These are phyloP conservation scores for Mus spretus DNA, from an alignment of 2,797 vertebrate genomes.

Conservation along the genomic window DNA sequence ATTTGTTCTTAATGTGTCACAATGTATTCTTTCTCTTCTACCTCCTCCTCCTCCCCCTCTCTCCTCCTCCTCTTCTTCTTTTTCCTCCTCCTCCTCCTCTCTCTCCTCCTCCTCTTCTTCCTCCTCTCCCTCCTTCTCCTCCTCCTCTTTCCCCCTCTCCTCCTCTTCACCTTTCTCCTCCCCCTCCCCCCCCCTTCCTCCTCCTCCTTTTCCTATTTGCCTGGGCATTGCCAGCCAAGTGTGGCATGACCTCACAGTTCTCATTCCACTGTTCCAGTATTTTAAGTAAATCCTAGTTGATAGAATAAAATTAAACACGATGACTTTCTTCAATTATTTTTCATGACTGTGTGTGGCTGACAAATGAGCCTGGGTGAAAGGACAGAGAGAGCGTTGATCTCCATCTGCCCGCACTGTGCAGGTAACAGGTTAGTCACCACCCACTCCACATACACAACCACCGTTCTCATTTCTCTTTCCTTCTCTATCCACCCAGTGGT, in stretches of 20 bases:
- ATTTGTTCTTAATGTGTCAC: background rate
- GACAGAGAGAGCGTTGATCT: background rate
- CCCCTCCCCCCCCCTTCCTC: no score
- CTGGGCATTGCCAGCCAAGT: background rate
- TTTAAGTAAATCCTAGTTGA: background rate
- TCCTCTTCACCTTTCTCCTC: background rate
- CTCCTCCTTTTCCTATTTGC: no score
- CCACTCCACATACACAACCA: background rate
- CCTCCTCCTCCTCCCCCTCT: accelerated
- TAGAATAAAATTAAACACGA: background rate
- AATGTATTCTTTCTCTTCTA: background rate
- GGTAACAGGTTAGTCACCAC: background rate
- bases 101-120: accelerated
- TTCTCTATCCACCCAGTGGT: background rate
- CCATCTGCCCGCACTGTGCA: background rate
- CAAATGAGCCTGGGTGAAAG: background rate
- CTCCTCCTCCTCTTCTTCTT: accelerated
- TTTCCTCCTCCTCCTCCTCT: accelerated
- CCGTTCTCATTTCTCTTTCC: background rate
- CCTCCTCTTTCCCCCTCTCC: no score
- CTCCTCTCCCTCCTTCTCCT: no score
- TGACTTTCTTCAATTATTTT: background rate
- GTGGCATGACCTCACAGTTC: background rate
- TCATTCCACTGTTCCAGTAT: background rate
- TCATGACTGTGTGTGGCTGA: background rate